Base-by-base conservation (phyloP, 37 sponge, comb jelly and placozoan genomes). In the Eunapius fragilis region DNA sequence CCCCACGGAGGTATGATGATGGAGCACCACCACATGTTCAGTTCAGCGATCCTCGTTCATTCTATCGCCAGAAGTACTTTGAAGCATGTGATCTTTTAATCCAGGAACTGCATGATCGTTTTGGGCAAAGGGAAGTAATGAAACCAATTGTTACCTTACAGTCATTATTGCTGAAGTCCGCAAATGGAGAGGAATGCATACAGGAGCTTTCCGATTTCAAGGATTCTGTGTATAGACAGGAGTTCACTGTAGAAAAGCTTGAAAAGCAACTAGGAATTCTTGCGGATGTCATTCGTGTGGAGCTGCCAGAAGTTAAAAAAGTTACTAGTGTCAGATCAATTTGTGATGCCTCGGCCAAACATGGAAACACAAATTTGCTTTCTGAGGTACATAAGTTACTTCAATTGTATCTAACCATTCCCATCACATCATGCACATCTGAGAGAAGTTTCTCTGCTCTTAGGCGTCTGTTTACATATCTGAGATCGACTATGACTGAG, bases 1-100 rank as follows among this genome's bases (percentile, higher is more conserved):
- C 48, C 26, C 92, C 85, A 34, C 37, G 37, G 74, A 37, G 89
- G 34, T 80, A 67, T 37, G 84, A 87, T 6, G 68, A 58, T 84
- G 87, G 92, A 34, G 58, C 83, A 83, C 36, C 32, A n/a, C 36
- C 32, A n/a, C 76, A 67, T 17, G 85, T 87, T 83, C 34, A 38
- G 28, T 87, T 37, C 41, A 26, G 79, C 12, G 45, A 70, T 71
- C 58, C 88, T 70, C 83, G 67, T 48, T 76, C 83, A 37, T 87
- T 74, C 67, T 87, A 37, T 72, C 78, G 68, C 24, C 79, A 87
- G 14, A 33, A 28, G 38, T 91, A 78, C 71, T 87, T 75, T 87
- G 92, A 91, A 69, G 88, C 87, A 71, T 86, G 86, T 87, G 92
- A 91, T 32, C 76, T 82, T 35, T 80, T 82, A 28, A 25, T 25